Evolutionary conservation across 2,888 invertebrate species (phyloP).

Genomic region (Quadroppia sp.): DNA sequence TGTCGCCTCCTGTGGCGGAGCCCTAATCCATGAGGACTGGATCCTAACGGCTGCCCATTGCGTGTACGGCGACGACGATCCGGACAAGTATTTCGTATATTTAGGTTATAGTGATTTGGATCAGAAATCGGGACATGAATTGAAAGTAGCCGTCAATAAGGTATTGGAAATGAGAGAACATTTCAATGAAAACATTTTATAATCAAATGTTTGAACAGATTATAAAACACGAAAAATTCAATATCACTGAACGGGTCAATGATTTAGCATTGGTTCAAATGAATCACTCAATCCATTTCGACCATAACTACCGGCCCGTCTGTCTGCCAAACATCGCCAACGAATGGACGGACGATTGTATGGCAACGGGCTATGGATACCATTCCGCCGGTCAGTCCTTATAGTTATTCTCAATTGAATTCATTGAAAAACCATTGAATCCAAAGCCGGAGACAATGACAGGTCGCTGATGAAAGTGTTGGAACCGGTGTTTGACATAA

Average conservation of each 20-base stretch:
- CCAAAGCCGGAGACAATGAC: too few species aligned
- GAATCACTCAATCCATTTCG: slow-evolving; percentile 1
- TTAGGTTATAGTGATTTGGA: neutral
- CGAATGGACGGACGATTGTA: neutral
- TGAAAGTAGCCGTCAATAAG: neutral
- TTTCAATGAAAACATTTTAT: too few species aligned
- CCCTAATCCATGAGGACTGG: neutral
- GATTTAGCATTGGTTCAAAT: slow-evolving; percentile 53
- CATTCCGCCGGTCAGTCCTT: neutral
- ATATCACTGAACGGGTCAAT: slow-evolving; percentile 45
- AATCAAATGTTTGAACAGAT: too few species aligned
- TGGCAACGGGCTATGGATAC: slow-evolving; percentile 30
- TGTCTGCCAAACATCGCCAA: neutral
- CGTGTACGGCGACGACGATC: neutral
- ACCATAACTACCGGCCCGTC: neutral
- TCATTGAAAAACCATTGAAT: too few species aligned
- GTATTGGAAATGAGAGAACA: neutral
- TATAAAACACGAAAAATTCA: too few species aligned
- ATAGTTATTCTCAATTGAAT: neutral
- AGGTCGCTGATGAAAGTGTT: neutral
- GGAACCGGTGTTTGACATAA: neutral
- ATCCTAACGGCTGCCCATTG: neutral
- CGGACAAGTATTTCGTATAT: neutral
- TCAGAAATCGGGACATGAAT: neutral
- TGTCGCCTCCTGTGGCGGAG: too few species aligned